Conservation (phyloP, 1,140 invertebrate genomes). For the Zaprionus capensis region DNA sequence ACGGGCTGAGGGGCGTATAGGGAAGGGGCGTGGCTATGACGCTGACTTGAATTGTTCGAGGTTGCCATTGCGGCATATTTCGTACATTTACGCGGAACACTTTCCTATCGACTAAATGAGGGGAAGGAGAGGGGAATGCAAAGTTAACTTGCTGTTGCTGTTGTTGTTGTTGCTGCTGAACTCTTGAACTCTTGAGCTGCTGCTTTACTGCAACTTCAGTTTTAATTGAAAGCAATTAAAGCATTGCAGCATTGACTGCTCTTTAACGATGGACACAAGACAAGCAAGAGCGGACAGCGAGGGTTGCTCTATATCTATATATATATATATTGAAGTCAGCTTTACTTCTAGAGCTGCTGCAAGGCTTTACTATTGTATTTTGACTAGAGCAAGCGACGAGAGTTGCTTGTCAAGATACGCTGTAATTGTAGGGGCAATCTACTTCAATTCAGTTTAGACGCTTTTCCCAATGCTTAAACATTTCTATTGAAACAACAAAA, state of each 20-base stretch:
- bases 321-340: too few relatives aligned
- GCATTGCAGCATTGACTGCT: conserved; percentile 23
- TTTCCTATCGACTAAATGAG: conserved; percentile 34
- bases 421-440: too few relatives aligned
- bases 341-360: not conserved
- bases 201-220: conserved; percentile 20
- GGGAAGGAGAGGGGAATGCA: not conserved
- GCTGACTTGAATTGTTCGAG: conserved; percentile 39
- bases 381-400: not conserved
- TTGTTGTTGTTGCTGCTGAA: conserved; percentile 1
- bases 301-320: conserved; percentile 1
- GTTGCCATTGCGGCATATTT: conserved; percentile 45
- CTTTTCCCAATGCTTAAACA: not conserved
- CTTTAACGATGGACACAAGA: conserved; percentile 29
- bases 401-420: not conserved
- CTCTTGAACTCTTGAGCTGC: conserved; percentile 50
- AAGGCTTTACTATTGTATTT: too few relatives aligned
- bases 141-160: conserved; percentile 2
- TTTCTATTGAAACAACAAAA: not conserved
- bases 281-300: not conserved
- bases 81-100: not conserved
- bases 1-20: conserved; percentile 33
- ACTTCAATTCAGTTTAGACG: not conserved
- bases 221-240: conserved; percentile 70
- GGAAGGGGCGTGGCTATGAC: conserved; percentile 33